A percentile compares a stretch with the other conserved stretches of the same genome.
These are phyloP conservation scores for Crenuchus spilurus DNA, from an alignment of 2,797 vertebrate species.

Conservation along the genomic window DNA sequence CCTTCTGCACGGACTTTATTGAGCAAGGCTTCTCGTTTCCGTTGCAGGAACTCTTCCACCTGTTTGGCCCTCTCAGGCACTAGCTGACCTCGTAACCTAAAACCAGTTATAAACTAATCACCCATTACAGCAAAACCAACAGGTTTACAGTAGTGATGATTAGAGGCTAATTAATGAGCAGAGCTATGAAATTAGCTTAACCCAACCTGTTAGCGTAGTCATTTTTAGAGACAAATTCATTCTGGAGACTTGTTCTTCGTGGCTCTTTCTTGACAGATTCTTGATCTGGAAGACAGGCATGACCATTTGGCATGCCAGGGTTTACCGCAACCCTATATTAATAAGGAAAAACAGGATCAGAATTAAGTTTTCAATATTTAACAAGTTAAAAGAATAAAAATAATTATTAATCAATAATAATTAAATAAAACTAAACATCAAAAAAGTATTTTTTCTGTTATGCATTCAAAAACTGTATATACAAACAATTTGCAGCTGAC, in stretches of 20 bases:
- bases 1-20: conserved; percentile 97
- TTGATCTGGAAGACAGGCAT: conserved; percentile 71
- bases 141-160: neutral
- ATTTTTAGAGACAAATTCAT: conserved; percentile 57
- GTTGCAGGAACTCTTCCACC: conserved; percentile 94
- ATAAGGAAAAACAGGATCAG: neutral
- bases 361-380: neutral
- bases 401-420: neutral
- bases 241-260: conserved; percentile 81
- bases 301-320: conserved; percentile 76
- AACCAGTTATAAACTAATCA: conserved; percentile 32
- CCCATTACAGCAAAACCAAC: neutral
- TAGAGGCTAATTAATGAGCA: neutral
- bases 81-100: conserved; percentile 83
- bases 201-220: conserved; percentile 67
- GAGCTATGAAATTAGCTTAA: neutral
- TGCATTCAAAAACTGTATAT: no score
- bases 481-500: no score
- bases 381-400: neutral
- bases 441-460: no score
- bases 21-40: conserved; percentile 92
- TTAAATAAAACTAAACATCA: no score
- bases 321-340: conserved; percentile 71
- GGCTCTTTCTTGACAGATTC: conserved; percentile 82
- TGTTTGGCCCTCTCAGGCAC: conserved; percentile 83